Evolutionary conservation across 2,113 vertebrate species (phyloP).

Genomic region (Takifugu bimaculatus): DNA sequence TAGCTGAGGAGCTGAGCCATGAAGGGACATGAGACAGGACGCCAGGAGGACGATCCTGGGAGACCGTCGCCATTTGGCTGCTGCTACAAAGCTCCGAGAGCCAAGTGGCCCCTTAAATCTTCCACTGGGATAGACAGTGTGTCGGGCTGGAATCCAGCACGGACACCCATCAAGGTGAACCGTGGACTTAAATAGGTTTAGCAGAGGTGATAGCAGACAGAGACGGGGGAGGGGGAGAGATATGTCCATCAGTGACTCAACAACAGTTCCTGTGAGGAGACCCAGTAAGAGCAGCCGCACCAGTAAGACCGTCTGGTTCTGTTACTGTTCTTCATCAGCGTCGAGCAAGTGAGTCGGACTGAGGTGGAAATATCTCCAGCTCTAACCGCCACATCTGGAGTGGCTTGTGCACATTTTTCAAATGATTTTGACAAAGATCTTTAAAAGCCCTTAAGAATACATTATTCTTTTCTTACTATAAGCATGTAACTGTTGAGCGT

Average conservation of each 20-base stretch:
- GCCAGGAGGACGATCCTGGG: slow-evolving; percentile 24
- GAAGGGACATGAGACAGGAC: slow-evolving; percentile 47
- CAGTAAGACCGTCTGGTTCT: too few relatives aligned
- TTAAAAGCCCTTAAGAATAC: too few relatives aligned
- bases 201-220: too few relatives aligned
- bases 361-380: too few relatives aligned
- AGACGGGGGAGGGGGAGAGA: background rate
- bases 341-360: too few relatives aligned
- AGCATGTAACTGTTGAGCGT: background rate
- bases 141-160: slow-evolving; percentile 14
- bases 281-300: too few relatives aligned
- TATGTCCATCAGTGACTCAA: background rate
- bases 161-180: slow-evolving; percentile 30
- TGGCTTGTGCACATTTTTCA: too few relatives aligned
- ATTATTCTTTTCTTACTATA: too few relatives aligned
- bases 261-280: too few relatives aligned
- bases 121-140: slow-evolving; percentile 9
- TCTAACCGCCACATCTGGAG: too few relatives aligned
- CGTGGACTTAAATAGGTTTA: slow-evolving; percentile 25
- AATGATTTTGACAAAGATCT: too few relatives aligned
- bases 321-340: too few relatives aligned
- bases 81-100: slow-evolving; percentile 28
- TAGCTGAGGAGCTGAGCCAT: slow-evolving; percentile 32
- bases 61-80: slow-evolving; percentile 44
- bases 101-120: slow-evolving; percentile 35